A percentile compares a stretch with the other conserved stretches of the same genome.
These are phyloP conservation scores for Tenebrio molitor DNA, from an alignment of 1,140 invertebrate species.

Conservation along the genomic window DNA sequence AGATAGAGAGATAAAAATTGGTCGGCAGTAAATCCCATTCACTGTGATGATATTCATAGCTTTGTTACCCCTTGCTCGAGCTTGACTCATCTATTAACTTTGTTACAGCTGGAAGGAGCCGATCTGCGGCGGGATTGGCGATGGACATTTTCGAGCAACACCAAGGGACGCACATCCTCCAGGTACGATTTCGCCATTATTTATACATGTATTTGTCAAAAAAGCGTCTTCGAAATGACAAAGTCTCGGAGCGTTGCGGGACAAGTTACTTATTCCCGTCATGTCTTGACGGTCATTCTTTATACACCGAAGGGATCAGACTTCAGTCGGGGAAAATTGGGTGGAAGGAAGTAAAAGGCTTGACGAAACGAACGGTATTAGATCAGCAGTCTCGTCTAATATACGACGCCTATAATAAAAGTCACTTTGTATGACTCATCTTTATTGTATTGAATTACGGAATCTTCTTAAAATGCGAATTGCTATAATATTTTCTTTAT, in stretches of 20 bases:
- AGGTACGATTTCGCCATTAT: slow-evolving; percentile 74
- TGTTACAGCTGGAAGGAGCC: slow-evolving; percentile 80
- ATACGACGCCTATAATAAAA: slow-evolving; percentile 47
- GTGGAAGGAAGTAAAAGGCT: slow-evolving; percentile 58
- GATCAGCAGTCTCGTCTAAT: slow-evolving; percentile 48
- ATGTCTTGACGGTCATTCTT: slow-evolving; percentile 66
- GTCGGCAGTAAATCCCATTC: slow-evolving; percentile 33
- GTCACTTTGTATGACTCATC: slow-evolving; percentile 45
- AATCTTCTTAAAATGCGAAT: slow-evolving; percentile 17
- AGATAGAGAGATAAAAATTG: slow-evolving; percentile 30
- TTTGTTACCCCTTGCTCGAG: slow-evolving; percentile 39
- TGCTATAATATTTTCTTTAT: no score
- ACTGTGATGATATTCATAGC: slow-evolving; percentile 41
- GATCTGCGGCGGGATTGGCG: slow-evolving; percentile 76
- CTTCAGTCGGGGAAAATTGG: slow-evolving; percentile 60
- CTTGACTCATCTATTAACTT: slow-evolving; percentile 56
- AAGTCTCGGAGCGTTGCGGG: slow-evolving; percentile 48
- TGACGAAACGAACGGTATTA: slow-evolving; percentile 47
- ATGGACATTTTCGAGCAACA: slow-evolving; percentile 95
- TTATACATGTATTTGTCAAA: slow-evolving; percentile 57
- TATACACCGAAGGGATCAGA: slow-evolving; percentile 64
- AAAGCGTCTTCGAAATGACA: slow-evolving; percentile 51
- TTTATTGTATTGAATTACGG: slow-evolving; percentile 26
- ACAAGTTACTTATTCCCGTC: slow-evolving; percentile 64
- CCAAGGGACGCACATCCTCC: slow-evolving; percentile 97